Evolutionary conservation across 2,888 invertebrate genomes (phyloP).

Genomic region (Rotaria magnacalcarata): DNA sequence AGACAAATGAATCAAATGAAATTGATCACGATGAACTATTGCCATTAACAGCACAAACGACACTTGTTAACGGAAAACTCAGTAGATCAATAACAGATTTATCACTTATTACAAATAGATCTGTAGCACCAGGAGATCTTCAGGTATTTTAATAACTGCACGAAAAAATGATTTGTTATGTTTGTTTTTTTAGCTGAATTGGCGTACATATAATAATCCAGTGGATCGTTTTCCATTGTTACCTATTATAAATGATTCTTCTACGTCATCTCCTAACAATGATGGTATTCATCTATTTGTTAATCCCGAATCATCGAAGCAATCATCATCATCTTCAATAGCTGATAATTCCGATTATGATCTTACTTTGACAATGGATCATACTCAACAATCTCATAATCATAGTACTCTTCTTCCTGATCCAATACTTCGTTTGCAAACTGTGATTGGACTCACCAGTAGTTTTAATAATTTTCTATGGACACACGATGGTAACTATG

Average conservation of each 20-base stretch:
- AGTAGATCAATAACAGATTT: neutral
- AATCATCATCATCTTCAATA: neutral
- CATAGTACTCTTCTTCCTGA: conserved; percentile 53
- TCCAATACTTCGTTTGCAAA: conserved; percentile 54
- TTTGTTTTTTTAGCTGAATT: neutral
- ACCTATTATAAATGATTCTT: neutral
- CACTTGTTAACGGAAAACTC: neutral
- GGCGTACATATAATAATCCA: neutral
- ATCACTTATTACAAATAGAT: neutral
- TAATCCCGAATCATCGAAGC: neutral
- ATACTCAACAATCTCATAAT: no score
- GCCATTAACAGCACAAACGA: conserved; percentile 22
- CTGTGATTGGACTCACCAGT: conserved; percentile 56
- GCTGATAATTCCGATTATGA: neutral
- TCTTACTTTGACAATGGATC: neutral
- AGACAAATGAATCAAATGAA: neutral
- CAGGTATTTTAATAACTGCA: neutral
- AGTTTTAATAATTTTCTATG: conserved; percentile 48
- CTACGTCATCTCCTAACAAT: neutral
- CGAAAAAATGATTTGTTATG: neutral
- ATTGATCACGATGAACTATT: neutral
- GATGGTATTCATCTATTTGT: conserved; percentile 34
- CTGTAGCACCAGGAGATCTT: neutral
- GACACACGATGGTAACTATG: conserved; percentile 52
- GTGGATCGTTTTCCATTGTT: neutral